Evolutionary conservation across 1,140 invertebrate genomes (phyloP), one percentile per base, ranked within the genome.

Genomic region (Cotesia typhae): DNA sequence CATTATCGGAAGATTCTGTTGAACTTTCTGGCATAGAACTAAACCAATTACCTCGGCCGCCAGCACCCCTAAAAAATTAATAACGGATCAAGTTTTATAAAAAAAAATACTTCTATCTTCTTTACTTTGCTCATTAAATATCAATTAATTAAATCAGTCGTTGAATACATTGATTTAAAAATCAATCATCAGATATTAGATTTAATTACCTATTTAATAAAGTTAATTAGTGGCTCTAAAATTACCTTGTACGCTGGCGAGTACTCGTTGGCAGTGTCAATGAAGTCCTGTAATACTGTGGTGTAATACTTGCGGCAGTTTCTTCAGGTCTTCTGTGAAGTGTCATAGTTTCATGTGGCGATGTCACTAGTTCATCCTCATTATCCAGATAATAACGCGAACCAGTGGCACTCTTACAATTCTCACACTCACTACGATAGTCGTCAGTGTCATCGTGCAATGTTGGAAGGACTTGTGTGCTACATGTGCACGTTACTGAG

Each of bases 341-440:
- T 5, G 92, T 92, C 92, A 92, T 92, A 9, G 91, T 92, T 82
- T 92, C 91, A 67, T 91, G 90, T 28, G 88, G 87, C 65, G 85
- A 87, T 35, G 88, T 84, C 36, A 88, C 86, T 10, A 87, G 79
- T 67, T 88, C 87, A 73, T 90, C 88, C 69, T 92, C 90, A 57
- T 90, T 89, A 79, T 90, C 86, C 64, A 91, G 84, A 78, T 90
- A 90, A 79, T 91, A 91, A 75, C 89, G 87, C 70, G 91, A 91
- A 71, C 91, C 91, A 71, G 89, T 90, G 12, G 90, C 90, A 65
- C 90, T 91, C 82, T 94, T 94, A 84, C 93, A 94, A 85, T 94
- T 94, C 83, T 94, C 93, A 83, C 93, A 94, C 82, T 94, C 93
- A 81, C 91, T 93, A 55, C 93, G 88, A 80, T 93, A 94, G 83